Evolutionary conservation across 2,888 invertebrate genomes (phyloP).

Genomic region (Drosophila flavopinicola): DNA sequence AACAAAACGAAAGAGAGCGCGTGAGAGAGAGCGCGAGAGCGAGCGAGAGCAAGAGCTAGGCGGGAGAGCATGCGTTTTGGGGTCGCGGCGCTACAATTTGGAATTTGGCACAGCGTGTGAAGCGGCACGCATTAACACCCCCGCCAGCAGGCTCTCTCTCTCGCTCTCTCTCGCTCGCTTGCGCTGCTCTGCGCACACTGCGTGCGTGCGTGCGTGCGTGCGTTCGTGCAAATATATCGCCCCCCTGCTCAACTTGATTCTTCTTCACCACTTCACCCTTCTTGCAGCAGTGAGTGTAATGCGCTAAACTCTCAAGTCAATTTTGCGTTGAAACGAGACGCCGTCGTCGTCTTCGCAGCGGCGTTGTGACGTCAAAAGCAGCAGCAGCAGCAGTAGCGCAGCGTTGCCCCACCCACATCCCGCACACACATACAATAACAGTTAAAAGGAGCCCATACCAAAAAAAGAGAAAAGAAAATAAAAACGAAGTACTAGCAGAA

Average conservation of each 20-base stretch:
- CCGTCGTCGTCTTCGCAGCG: slow-evolving; percentile 40
- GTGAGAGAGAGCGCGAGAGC: slow-evolving; percentile 23
- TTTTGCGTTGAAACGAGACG: slow-evolving; percentile 57
- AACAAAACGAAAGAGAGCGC: slow-evolving; percentile 34
- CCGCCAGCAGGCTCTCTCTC: slow-evolving; percentile 43
- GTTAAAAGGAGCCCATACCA: slow-evolving; percentile 47
- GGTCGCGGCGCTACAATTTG: slow-evolving; percentile 39
- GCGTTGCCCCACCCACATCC: slow-evolving; percentile 44
- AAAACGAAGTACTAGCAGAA: slow-evolving; percentile 2
- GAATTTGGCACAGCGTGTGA: slow-evolving; percentile 66
- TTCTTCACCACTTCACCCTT: slow-evolving; percentile 5
- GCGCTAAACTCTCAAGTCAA: slow-evolving; percentile 64
- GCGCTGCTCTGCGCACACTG: slow-evolving; percentile 10
- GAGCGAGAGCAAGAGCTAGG: slow-evolving; percentile 11
- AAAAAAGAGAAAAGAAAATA: slow-evolving; percentile 26
- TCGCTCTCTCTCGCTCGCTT: slow-evolving; percentile 13
- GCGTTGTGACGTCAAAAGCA: slow-evolving; percentile 68
- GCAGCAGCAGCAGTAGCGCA: slow-evolving; percentile 40
- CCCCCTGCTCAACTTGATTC: slow-evolving; percentile 1
- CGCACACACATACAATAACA: slow-evolving; percentile 35
- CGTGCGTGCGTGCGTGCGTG: slow-evolving; percentile 6
- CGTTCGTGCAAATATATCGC: slow-evolving; percentile 12
- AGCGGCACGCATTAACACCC: slow-evolving; percentile 65
- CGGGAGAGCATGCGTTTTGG: slow-evolving; percentile 38
- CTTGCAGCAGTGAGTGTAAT: slow-evolving; percentile 54